Evolutionary conservation across 2,888 invertebrate species (phyloP).

Genomic region (Drosophila paranaensis): DNA sequence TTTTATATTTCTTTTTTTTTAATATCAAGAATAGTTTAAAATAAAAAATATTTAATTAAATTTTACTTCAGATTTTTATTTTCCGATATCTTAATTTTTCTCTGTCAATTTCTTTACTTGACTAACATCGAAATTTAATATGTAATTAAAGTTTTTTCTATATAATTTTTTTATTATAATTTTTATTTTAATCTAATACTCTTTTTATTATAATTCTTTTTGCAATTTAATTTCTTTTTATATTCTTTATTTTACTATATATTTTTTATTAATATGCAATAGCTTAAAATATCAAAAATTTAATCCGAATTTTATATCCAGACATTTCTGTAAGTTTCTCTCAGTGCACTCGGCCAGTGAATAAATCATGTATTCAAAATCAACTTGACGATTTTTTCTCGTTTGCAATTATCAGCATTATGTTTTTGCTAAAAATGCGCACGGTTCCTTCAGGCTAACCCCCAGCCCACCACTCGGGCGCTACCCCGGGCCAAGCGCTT

Average conservation of each 20-base stretch:
- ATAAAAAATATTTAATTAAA: neutral
- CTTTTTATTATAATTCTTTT: neutral
- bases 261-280: neutral
- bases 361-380: slow-evolving; percentile 73
- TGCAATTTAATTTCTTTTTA: too few relatives aligned
- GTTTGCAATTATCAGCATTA: slow-evolving; percentile 77
- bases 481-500: slow-evolving; percentile 43
- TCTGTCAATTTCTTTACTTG: too few relatives aligned
- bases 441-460: slow-evolving; percentile 7
- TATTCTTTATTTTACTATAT: neutral
- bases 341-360: slow-evolving; percentile 13
- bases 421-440: slow-evolving; percentile 71
- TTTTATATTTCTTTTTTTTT: too few relatives aligned
- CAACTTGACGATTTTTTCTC: slow-evolving; percentile 64
- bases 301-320: neutral
- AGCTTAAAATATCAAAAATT: neutral
- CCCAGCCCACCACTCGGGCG: neutral
- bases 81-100: too few relatives aligned
- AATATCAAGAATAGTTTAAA: neutral
- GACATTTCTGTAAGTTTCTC: neutral
- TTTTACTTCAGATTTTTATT: neutral
- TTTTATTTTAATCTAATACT: too few relatives aligned
- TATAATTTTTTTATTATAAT: neutral
- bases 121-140: too few relatives aligned
- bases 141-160: too few relatives aligned